phyloP scores from a whole-genome alignment of 2,888 invertebrate genomes.

The Vandiemenella viatica region DNA sequence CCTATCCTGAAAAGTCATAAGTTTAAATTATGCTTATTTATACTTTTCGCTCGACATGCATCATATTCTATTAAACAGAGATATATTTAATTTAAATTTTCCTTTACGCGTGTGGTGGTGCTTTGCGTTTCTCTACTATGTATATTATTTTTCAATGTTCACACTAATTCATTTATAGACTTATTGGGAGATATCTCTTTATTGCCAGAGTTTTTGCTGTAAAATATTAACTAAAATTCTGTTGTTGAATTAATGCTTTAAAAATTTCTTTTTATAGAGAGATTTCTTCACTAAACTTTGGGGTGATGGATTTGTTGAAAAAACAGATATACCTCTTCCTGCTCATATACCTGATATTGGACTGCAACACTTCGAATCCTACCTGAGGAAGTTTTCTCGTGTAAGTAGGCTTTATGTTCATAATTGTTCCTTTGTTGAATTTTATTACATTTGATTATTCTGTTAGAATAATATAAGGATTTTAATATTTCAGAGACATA shows the following conservation, averaged over 20 bases:
- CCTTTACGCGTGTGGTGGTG: too few species aligned
- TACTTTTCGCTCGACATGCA: too few species aligned
- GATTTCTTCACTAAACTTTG: slow-evolving; percentile 94
- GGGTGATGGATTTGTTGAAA: slow-evolving; percentile 89
- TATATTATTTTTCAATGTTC: too few species aligned
- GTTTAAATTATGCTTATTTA: too few species aligned
- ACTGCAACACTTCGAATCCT: slow-evolving; percentile 70
- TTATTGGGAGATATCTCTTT: too few species aligned
- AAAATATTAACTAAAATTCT: background rate
- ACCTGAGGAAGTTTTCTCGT: slow-evolving; percentile 57
- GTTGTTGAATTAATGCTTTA: background rate
- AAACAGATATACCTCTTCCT: slow-evolving; percentile 55
- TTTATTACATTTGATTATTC: background rate
- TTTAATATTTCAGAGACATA: slow-evolving; percentile 29
- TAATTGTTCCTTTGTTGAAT: background rate
- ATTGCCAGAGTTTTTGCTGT: too few species aligned
- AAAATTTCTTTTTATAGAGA: slow-evolving; percentile 22
- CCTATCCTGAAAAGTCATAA: too few species aligned
- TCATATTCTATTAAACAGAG: too few species aligned
- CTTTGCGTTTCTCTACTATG: too few species aligned
- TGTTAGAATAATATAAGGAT: too few species aligned
- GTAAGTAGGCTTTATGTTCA: slow-evolving; percentile 21
- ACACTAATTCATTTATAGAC: too few species aligned
- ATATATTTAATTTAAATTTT: too few species aligned
- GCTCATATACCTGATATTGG: slow-evolving; percentile 71